Evolutionary conservation across 2,113 vertebrate species (phyloP).

Genomic region (Pseudois nayaur): DNA sequence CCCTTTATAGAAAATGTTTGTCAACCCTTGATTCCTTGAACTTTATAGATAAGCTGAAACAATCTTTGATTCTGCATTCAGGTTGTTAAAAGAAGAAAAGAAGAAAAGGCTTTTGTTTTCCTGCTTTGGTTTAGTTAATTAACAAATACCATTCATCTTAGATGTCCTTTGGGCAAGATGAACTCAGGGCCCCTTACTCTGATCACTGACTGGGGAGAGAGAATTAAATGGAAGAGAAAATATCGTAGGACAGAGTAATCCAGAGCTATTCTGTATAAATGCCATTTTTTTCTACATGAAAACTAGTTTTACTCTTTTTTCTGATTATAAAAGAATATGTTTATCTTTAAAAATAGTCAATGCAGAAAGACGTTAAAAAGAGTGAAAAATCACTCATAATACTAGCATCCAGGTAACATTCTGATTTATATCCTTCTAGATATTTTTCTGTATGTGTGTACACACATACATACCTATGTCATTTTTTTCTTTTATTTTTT

Average conservation of each 20-base stretch:
- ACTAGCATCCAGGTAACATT: background rate
- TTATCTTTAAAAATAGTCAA: background rate
- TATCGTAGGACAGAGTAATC: background rate
- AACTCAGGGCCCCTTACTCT: background rate
- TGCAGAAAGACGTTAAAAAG: background rate
- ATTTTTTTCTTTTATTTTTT: background rate
- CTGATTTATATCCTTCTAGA: background rate
- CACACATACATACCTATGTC: background rate
- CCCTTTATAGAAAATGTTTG: background rate
- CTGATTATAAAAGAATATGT: background rate
- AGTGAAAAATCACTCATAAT: background rate
- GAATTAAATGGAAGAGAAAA: constrained; percentile 32
- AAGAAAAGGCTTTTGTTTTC: background rate
- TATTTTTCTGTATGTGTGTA: background rate
- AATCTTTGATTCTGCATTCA: background rate
- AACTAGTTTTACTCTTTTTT: background rate
- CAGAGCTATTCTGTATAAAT: background rate
- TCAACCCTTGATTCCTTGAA: background rate
- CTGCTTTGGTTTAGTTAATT: background rate
- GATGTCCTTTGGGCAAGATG: background rate
- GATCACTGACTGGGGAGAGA: background rate
- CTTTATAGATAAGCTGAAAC: background rate
- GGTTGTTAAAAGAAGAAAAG: background rate
- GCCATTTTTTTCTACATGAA: background rate
- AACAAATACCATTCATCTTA: background rate